Percentiles rank a stretch among this genome's conserved stretches.
These are phyloP conservation scores for Gymnothorax reevesii DNA, from an alignment of 2,797 vertebrate species.

Conservation along the genomic window DNA sequence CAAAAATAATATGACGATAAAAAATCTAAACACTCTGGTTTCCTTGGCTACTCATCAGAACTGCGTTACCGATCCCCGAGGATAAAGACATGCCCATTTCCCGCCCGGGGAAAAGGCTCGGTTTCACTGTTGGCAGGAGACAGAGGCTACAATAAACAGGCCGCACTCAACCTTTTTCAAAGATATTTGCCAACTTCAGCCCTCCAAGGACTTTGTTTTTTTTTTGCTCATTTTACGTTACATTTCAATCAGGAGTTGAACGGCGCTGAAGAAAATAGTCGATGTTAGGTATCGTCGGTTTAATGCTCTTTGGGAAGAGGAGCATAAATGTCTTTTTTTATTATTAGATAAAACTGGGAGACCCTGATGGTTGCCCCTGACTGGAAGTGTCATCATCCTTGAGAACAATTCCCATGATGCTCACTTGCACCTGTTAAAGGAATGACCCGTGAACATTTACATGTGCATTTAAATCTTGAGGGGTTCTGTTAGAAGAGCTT, in stretches of 20 bases:
- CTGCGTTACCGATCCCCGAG: not conserved
- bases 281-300: not conserved
- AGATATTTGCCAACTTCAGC: not conserved
- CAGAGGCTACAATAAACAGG: not conserved
- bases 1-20: not conserved
- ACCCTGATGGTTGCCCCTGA: not conserved
- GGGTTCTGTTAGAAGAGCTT: too few relatives aligned
- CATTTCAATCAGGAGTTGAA: slow-evolving; percentile 16
- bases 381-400: not conserved
- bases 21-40: not conserved
- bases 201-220: not conserved
- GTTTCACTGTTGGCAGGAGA: not conserved
- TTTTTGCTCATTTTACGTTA: not conserved
- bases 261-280: not conserved
- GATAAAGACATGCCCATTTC: not conserved
- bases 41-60: not conserved
- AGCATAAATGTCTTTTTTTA: not conserved
- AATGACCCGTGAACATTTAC: not conserved
- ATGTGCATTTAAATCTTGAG: too few relatives aligned
- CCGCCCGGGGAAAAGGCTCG: not conserved
- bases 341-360: not conserved
- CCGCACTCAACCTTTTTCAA: not conserved
- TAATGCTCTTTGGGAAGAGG: not conserved
- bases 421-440: not conserved
- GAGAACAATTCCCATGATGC: not conserved